Conservation (phyloP, 2,113 vertebrate genomes). For the Centropus unirufus region DNA sequence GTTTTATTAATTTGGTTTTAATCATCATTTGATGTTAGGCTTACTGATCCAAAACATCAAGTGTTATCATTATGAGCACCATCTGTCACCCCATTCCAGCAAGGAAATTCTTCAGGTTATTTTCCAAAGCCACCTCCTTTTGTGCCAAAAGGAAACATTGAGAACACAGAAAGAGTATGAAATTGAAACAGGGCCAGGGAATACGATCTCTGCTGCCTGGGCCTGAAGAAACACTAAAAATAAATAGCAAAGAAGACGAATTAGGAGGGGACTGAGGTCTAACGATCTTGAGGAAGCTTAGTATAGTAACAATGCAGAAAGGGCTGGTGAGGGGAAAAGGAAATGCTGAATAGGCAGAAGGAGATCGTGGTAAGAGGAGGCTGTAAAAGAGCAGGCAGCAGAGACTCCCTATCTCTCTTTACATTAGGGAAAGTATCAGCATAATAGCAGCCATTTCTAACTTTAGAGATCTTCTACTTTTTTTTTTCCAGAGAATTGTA, state of each 20-base stretch:
- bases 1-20: constrained; percentile 69
- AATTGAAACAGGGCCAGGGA: not conserved
- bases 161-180: not conserved
- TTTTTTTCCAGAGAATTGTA: not conserved
- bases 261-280: not conserved
- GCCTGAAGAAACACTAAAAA: not conserved
- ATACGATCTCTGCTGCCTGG: not conserved
- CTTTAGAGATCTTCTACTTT: not conserved
- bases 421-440: not conserved
- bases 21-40: constrained; percentile 37
- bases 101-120: constrained; percentile 42
- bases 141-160: constrained; percentile 14
- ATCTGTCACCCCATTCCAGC: constrained; percentile 38
- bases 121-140: constrained; percentile 30
- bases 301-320: constrained; percentile 28
- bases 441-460: not conserved
- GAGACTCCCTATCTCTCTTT: not conserved
- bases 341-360: constrained; percentile 54
- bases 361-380: not conserved
- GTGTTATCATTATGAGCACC: constrained; percentile 42
- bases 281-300: constrained; percentile 1
- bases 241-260: not conserved
- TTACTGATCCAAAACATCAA: constrained; percentile 56
- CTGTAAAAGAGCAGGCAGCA: not conserved
- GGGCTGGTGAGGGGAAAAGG: constrained; percentile 24